A percentile compares a stretch with the other conserved stretches of the same genome.
These are phyloP conservation scores for Thunnus maccoyii DNA, from an alignment of 2,113 vertebrate genomes.

Conservation along the genomic window DNA sequence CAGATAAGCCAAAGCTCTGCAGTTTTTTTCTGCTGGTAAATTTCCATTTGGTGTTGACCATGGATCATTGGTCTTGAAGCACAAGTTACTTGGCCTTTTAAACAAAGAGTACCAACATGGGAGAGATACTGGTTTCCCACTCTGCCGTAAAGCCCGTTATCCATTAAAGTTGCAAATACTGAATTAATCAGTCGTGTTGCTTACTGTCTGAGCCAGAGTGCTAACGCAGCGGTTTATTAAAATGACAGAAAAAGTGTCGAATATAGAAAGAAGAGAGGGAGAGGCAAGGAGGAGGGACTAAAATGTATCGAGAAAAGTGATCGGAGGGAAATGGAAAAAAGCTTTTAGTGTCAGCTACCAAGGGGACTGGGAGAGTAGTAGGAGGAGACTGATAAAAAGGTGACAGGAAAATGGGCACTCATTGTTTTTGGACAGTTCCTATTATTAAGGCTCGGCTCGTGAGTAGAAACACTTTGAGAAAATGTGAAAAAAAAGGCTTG, in stretches of 20 bases:
- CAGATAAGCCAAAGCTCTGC: slow-evolving; percentile 52
- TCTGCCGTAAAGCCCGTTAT: slow-evolving; percentile 51
- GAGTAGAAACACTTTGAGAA: slow-evolving; percentile 43
- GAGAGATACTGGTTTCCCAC: slow-evolving; percentile 49
- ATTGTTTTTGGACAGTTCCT: slow-evolving; percentile 45
- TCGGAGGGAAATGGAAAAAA: slow-evolving; percentile 62
- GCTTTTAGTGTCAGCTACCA: slow-evolving; percentile 69
- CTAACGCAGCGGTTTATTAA: slow-evolving; percentile 74
- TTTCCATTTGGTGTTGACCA: slow-evolving; percentile 68
- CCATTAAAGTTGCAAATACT: slow-evolving; percentile 70
- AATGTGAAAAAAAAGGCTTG: slow-evolving; percentile 24
- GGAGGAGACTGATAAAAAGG: slow-evolving; percentile 62
- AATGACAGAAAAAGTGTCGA: slow-evolving; percentile 48
- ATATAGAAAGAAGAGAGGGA: slow-evolving; percentile 31
- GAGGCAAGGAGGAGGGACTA: slow-evolving; percentile 11
- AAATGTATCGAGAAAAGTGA: slow-evolving; percentile 61
- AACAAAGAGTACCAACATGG: slow-evolving; percentile 41
- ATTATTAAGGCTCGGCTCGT: slow-evolving; percentile 10
- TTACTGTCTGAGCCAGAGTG: slow-evolving; percentile 66
- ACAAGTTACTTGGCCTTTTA: slow-evolving; percentile 47
- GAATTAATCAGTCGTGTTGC: slow-evolving; percentile 68
- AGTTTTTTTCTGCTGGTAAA: slow-evolving; percentile 47
- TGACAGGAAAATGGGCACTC: slow-evolving; percentile 70
- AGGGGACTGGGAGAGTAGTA: slow-evolving; percentile 31
- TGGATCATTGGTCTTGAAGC: slow-evolving; percentile 47